These are phyloP conservation scores for Augochlora pura DNA, from an alignment of 1,140 invertebrate species.

Conservation along the genomic window DNA sequence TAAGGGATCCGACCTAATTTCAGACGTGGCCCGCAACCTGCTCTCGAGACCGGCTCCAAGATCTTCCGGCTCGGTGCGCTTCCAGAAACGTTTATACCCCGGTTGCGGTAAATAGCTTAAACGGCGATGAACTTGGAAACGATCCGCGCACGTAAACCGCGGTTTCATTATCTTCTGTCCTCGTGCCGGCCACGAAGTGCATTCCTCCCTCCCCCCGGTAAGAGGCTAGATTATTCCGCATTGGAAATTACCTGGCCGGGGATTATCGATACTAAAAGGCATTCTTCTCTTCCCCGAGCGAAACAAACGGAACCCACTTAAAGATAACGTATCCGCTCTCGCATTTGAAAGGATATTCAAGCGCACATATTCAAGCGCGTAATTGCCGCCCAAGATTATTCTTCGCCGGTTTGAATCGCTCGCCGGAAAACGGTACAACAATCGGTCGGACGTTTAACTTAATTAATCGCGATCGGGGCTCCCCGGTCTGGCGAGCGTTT, in stretches of 20 bases:
- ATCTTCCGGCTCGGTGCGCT: constrained; percentile 54
- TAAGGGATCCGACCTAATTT: constrained; percentile 70
- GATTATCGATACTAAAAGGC: constrained; percentile 9
- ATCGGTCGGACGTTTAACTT: background rate
- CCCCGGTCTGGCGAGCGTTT: background rate
- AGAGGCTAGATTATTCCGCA: constrained; percentile 20
- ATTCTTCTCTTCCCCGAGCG: background rate
- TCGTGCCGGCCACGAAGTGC: constrained; percentile 9
- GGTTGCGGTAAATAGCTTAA: constrained; percentile 60
- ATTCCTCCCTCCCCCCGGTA: background rate
- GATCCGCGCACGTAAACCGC: constrained; percentile 47
- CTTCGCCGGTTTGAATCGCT: no score
- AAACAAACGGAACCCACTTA: background rate
- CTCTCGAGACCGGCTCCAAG: constrained; percentile 48
- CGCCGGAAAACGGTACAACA: background rate
- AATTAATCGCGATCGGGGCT: background rate
- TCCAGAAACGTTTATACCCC: constrained; percentile 58
- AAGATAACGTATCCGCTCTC: background rate
- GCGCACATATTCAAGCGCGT: background rate
- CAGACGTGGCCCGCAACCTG: constrained; percentile 39
- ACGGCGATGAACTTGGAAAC: constrained; percentile 54
- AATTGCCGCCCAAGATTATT: background rate
- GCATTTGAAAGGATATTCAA: background rate
- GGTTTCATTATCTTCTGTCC: constrained; percentile 52
- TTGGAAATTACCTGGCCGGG: constrained; percentile 11